Evolutionary conservation across 2,797 vertebrate species (phyloP).

Genomic region (Amblyopsis hoosieri): DNA sequence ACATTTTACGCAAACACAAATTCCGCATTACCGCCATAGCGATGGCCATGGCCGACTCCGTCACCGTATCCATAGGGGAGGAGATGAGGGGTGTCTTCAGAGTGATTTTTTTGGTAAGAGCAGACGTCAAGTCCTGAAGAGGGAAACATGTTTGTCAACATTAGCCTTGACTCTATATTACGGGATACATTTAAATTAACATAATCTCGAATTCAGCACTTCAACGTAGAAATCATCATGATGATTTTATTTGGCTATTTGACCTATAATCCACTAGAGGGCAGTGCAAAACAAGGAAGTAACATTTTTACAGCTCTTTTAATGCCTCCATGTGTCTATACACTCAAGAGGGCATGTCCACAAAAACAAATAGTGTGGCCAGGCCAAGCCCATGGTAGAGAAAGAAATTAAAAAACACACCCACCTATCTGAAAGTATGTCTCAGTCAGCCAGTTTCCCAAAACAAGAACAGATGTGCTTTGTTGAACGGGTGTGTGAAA

Average conservation of each 20-base stretch:
- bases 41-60: conserved; percentile 94
- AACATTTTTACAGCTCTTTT: neutral
- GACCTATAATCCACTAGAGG: conserved; percentile 51
- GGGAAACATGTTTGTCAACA: neutral
- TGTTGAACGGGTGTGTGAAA: too few relatives aligned
- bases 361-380: neutral
- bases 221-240: too few relatives aligned
- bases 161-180: too few relatives aligned
- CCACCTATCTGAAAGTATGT: too few relatives aligned
- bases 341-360: neutral
- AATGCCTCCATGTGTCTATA: neutral
- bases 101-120: conserved; percentile 91
- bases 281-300: conserved; percentile 24
- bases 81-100: conserved; percentile 92
- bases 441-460: too few relatives aligned
- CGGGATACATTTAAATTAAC: too few relatives aligned
- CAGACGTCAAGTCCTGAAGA: conserved; percentile 88
- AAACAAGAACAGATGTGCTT: too few relatives aligned
- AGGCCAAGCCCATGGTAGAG: too few relatives aligned
- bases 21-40: conserved; percentile 87
- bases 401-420: neutral
- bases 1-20: neutral
- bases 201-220: too few relatives aligned
- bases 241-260: neutral
- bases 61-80: conserved; percentile 96